Base-by-base conservation (phyloP, 2,113 vertebrate species). In the Cyphomyrus plagiostoma region DNA sequence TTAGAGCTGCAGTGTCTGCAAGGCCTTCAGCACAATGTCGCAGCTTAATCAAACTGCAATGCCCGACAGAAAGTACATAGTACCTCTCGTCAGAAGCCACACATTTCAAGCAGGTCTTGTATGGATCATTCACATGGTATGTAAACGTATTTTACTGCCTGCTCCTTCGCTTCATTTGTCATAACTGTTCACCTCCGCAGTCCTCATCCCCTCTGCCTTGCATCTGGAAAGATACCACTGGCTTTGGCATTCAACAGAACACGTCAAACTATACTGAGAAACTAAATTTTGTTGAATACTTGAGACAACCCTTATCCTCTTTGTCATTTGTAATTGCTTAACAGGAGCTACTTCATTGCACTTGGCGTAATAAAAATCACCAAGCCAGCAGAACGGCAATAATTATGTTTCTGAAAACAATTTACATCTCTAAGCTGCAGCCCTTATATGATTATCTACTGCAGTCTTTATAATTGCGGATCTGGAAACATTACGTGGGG, bases 101-200 rank as follows among this genome's bases (percentile, higher is more conserved):
- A 19, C 89, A 90, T 87, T 53, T 87, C 52, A 80, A 80, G 62
- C 46, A 87, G 66, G 45, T 19, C 66, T 50, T 42, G 58, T 45
- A 80, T 74, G 74, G 30, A 77, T 56, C 39, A 45, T 45, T 52
- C 21, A 21, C 30, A 48, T 77, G 74, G 77, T 80, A 53, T 53
- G 84, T 90, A 66, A 49, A 87, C 66, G 53, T 90, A 53, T 87
- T 35, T 74, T 56, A 52, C 58, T 74, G 85, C 56, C 19, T 74
- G 56, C 62, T 13, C 84, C 56, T 42, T 39, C 9, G 70, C 45
- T 77, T 90, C 89, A 90, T 87, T 86, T 90, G 58, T 42, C 74
- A 87, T 45, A 42, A 77, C 58, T 48, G 49, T 4, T 19, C 30
- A 39, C 23, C 48, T 52, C 62, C 23, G n/a, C 74, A 52, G 42